A percentile compares a stretch with the other conserved stretches of the same genome.
Conservation (phyloP, 2,113 vertebrate genomes). For the Psittacara wagleri region DNA sequence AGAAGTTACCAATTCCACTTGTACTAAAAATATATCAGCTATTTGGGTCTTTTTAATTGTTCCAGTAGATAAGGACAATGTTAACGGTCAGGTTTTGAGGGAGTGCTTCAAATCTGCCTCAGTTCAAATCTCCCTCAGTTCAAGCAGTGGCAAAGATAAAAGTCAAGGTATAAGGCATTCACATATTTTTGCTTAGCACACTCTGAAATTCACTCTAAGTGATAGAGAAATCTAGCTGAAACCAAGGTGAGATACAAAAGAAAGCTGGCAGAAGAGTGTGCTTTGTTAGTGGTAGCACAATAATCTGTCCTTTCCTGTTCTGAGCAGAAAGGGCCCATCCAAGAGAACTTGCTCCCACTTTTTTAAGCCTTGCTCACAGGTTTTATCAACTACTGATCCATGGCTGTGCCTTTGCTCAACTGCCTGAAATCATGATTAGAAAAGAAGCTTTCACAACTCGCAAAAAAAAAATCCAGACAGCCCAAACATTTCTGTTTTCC, state of each 20-base stretch:
- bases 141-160: neutral
- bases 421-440: neutral
- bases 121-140: neutral
- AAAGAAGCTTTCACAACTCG: neutral
- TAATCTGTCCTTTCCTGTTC: neutral
- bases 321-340: neutral
- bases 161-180: neutral
- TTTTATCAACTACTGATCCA: neutral
- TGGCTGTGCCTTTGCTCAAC: neutral
- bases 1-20: neutral
- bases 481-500: neutral
- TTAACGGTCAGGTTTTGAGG: neutral
- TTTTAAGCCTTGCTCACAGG: neutral
- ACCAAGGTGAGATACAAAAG: neutral
- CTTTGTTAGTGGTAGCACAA: neutral
- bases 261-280: neutral
- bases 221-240: neutral
- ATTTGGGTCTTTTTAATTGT: neutral
- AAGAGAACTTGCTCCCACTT: neutral
- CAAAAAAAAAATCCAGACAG: neutral
- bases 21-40: neutral
- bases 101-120: neutral
- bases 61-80: neutral
- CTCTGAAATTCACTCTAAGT: neutral
- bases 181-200: neutral